Base-by-base conservation (phyloP, 53 echinoderm and acorn worm species). In the Echinometra lucunter region DNA sequence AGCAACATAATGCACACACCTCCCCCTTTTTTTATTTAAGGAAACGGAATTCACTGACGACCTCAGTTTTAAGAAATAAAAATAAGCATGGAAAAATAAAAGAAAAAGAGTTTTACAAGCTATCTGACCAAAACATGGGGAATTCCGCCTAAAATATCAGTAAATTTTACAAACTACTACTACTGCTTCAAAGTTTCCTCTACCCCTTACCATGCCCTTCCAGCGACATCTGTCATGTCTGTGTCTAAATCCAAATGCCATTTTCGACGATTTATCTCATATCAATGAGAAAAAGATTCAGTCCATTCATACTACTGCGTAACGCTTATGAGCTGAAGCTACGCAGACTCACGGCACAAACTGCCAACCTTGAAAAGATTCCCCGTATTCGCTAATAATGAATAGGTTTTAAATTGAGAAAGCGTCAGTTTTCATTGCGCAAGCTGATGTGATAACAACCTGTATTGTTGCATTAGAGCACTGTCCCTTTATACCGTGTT, bases 321-420 rank as follows among this genome's bases (percentile, higher is more conserved):
- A 32, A 10, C 42, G 42, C 13, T 42, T 42, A 85, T 49, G 9
- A 85, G 28, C 45, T 30, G 12, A 19, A 45, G 49, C 28, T 28
- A 85, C 49, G 85, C 49, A 47, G 44, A 42, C 0, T 30, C 44
- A 44, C 23, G 4, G 40, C 23, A n/a, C 9, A 30, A n/a, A n/a
- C 49, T 0, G 2, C 8, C 85, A 85, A 3, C 85, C 85, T 85
- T 85, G 85, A 30, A 37, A 0, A 27, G 49, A 27, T 23, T 85
- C n/a, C 53, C 53, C 45, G 6, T 49, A 47, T 16, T 45, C 53
- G 85, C n/a, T 85, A 10, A 85, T 9, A 45, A 28, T 49, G 49
- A 85, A 85, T 85, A 47, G 85, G 4, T 49, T 85, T 85, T 85
- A 85, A 85, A 85, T 85, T 85, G 53, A 85, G 45, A 85, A 49